Percentiles rank a stretch among this genome's conserved stretches.
Evolutionary conservation across 2,888 invertebrate species (phyloP).

Genomic region (Hedya salicella): DNA sequence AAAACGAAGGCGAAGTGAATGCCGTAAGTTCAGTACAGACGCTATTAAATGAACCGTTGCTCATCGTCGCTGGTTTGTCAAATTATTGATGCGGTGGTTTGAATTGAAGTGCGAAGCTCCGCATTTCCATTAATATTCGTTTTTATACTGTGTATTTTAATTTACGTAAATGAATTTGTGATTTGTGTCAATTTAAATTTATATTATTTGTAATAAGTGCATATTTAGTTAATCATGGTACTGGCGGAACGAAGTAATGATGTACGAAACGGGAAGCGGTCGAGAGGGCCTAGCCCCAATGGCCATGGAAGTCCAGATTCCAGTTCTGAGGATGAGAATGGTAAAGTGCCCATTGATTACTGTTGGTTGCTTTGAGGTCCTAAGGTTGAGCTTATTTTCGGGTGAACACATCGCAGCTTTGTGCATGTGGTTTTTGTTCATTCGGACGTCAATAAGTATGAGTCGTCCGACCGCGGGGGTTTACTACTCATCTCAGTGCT

Average conservation of each 20-base stretch:
- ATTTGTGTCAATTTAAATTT: slow-evolving; percentile 54
- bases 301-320: slow-evolving; percentile 91
- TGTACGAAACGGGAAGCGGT: slow-evolving; percentile 94
- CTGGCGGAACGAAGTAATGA: slow-evolving; percentile 95
- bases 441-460: slow-evolving; percentile 36
- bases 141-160: slow-evolving; percentile 50
- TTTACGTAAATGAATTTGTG: slow-evolving; percentile 50
- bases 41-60: slow-evolving; percentile 63
- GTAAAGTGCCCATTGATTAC: slow-evolving; percentile 62
- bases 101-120: slow-evolving; percentile 79
- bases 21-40: slow-evolving; percentile 70
- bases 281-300: slow-evolving; percentile 96
- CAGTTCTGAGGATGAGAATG: slow-evolving; percentile 94
- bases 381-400: slow-evolving; percentile 35
- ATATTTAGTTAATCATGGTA: slow-evolving; percentile 87
- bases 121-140: slow-evolving; percentile 61
- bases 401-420: slow-evolving; percentile 48
- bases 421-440: slow-evolving; percentile 48
- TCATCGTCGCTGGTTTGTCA: slow-evolving; percentile 72
- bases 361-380: slow-evolving; percentile 23
- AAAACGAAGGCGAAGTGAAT: slow-evolving; percentile 60
- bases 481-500: slow-evolving; percentile 1
- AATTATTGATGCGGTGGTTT: slow-evolving; percentile 85
- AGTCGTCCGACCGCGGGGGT: slow-evolving; percentile 21
- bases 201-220: slow-evolving; percentile 61